Evolutionary conservation across 2,888 invertebrate genomes (phyloP).

Genomic region (Drosophila barbarae): DNA sequence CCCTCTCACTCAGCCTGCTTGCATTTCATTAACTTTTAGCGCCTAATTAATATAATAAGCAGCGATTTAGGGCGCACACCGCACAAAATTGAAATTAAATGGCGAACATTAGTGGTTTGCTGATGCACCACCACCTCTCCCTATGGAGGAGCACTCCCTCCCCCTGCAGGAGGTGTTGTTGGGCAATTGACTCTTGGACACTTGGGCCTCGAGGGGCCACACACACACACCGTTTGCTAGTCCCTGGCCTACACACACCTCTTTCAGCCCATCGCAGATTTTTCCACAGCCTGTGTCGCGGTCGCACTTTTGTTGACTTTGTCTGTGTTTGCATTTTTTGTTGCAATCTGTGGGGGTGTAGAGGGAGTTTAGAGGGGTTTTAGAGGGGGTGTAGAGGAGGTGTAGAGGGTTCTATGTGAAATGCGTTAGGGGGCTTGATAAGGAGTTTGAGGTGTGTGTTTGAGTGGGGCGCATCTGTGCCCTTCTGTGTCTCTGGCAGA

Average conservation of each 20-base stretch:
- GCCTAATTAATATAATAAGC: constrained; percentile 72
- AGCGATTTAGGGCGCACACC: constrained; percentile 58
- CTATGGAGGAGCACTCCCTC: background rate
- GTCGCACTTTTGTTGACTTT: constrained; percentile 65
- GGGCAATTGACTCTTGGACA: constrained; percentile 44
- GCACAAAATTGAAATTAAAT: constrained; percentile 74
- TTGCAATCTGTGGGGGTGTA: constrained; percentile 21
- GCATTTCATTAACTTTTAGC: constrained; percentile 16
- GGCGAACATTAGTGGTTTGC: constrained; percentile 58
- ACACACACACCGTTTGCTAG: background rate
- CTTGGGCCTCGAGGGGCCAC: constrained; percentile 8
- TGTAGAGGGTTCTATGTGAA: background rate
- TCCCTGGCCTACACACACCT: background rate
- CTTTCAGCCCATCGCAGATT: background rate
- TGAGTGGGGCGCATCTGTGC: background rate
- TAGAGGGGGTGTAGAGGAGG: too few species aligned
- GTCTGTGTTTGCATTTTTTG: constrained; percentile 60
- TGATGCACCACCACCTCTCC: background rate
- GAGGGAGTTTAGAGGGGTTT: background rate
- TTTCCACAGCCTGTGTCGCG: constrained; percentile 7
- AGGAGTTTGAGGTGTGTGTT: background rate
- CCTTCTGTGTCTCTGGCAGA: constrained; percentile 12
- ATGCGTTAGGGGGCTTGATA: background rate
- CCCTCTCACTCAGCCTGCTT: background rate
- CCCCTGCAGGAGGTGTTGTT: constrained; percentile 21